Evolutionary conservation across 2,797 vertebrate genomes (phyloP), one percentile per base, ranked within the genome.

Genomic region (Catharus ustulatus): DNA sequence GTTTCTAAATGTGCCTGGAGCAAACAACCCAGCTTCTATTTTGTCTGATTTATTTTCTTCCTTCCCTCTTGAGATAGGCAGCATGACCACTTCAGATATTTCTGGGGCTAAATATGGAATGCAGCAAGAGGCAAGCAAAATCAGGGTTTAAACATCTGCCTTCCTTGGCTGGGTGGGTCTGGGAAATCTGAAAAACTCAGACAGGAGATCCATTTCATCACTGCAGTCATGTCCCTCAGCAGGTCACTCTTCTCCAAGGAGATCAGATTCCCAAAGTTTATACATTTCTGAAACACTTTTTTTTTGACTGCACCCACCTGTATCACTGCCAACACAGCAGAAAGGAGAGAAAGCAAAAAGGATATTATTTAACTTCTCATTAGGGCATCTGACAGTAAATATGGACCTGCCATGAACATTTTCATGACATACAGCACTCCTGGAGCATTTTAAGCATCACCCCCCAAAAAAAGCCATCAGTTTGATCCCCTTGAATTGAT

Each of bases 41-140:
- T 95, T 89, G 78, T 59, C 89, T 48, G 48, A 79, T 79, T 93
- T 92, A 77, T 90, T 95, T 95, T 94, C 90, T 83, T 79, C 89
- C 89, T 94, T 87, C 85, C 87, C 34, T 89, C 93, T 91, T 77
- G 81, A 93, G 76, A 73, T 18, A 78, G 78, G 68, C 90, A 77
- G 92, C 72, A n/a, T 27, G 48, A 81, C 79, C 87, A 95, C 81
- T 94, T 96, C 61, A 68, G 62, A 54, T 78, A 29, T 80, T 92
- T 82, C 79, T 68, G 46, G 49, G 59, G 72, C 79, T 94, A 91
- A 94, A 74, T 57, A 52, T 49, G 68, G 79, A 87, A 83, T 19
- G 51, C 48, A 36, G 75, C 14, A 48, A 83, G 52, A 85, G 45
- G 29, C 36, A 49, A 48, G 48, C 30, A 40, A 92, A 91, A 69